phyloP scores from a whole-genome alignment of 2,113 vertebrate species.

The Ceyx cyanopectus region DNA sequence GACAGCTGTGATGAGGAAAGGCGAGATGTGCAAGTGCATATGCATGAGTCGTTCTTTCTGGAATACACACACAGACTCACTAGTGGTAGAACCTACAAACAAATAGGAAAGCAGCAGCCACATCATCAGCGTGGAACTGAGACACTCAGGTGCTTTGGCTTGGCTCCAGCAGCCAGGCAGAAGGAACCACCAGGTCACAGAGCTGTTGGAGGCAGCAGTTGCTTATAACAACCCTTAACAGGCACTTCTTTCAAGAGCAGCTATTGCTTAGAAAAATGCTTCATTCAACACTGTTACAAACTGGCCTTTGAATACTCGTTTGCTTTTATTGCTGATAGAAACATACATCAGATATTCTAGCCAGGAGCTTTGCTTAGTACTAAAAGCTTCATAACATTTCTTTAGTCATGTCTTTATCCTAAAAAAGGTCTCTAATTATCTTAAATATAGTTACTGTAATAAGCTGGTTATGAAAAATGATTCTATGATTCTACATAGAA shows the following conservation, averaged over 20 bases:
- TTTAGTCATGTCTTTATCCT: not conserved
- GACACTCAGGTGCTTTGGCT: fast-evolving
- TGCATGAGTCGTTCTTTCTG: not conserved
- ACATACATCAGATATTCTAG: not conserved
- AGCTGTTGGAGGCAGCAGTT: not conserved
- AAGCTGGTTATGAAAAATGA: not conserved
- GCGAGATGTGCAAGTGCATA: fast-evolving
- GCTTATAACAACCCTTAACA: not conserved
- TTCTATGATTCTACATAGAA: not conserved
- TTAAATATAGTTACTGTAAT: not conserved
- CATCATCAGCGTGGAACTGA: not conserved
- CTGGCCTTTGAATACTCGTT: not conserved
- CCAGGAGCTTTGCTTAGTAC: not conserved
- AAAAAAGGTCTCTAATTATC: not conserved
- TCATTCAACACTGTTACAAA: not conserved
- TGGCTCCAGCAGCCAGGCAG: not conserved
- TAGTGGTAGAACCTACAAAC: not conserved
- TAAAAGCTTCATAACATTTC: not conserved
- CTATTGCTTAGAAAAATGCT: not conserved
- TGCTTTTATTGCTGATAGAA: not conserved
- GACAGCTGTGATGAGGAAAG: fast-evolving
- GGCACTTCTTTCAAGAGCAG: not conserved
- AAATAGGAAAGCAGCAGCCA: not conserved
- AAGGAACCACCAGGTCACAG: fast-evolving
- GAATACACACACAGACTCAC: not conserved